Conservation (phyloP, 2,113 vertebrate species). For the Actenoides lindsayi region DNA sequence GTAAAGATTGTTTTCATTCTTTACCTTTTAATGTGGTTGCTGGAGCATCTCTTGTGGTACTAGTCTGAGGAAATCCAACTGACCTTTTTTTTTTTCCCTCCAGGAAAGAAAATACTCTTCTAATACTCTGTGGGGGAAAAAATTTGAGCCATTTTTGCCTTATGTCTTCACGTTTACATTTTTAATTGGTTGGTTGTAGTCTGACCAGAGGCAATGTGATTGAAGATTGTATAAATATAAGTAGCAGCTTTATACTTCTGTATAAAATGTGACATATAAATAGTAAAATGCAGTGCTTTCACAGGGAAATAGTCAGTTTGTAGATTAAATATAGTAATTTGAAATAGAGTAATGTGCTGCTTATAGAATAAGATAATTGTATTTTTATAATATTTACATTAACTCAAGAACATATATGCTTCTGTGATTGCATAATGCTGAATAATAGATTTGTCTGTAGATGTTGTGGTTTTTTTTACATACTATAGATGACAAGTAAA, state of each 20-base stretch:
- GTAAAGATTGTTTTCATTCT: neutral
- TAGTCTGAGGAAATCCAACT: neutral
- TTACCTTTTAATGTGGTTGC: neutral
- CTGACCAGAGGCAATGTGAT: neutral
- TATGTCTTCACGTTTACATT: neutral
- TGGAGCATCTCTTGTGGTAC: neutral
- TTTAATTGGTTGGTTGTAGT: neutral
- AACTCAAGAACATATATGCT: neutral
- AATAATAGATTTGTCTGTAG: neutral
- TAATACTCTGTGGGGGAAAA: neutral
- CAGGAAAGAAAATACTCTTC: neutral
- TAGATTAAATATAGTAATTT: neutral
- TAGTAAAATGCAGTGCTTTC: neutral
- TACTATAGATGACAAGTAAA: neutral
- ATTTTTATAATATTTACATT: neutral
- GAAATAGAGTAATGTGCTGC: neutral
- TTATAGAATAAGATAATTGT: neutral
- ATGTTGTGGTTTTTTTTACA: neutral
- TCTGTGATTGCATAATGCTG: neutral
- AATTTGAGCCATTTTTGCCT: neutral
- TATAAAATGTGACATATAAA: neutral
- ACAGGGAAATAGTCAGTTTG: neutral
- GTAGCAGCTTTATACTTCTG: neutral
- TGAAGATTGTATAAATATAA: neutral
- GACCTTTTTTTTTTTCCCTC: neutral